Conservation (phyloP, 2,888 invertebrate species). For the Andrena hattorfiana region DNA sequence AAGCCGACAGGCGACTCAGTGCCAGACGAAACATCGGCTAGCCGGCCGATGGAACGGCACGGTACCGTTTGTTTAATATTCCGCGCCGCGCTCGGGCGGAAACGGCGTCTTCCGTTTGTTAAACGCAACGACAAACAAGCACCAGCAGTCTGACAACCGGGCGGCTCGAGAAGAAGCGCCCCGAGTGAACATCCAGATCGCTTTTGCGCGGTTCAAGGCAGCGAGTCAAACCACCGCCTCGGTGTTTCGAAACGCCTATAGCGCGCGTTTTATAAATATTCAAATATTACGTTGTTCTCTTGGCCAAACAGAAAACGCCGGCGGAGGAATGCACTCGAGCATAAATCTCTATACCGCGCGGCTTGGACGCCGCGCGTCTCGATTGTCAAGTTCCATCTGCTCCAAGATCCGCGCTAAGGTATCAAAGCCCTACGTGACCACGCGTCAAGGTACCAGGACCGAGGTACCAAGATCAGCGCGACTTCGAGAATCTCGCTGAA, state of each 20-base stretch:
- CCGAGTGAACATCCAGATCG: not conserved
- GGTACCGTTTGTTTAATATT: slow-evolving; percentile 55
- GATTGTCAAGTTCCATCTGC: no score
- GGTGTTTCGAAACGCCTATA: not conserved
- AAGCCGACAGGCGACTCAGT: slow-evolving; percentile 17
- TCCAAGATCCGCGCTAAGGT: no score
- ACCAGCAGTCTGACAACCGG: not conserved
- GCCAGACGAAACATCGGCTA: slow-evolving; percentile 9
- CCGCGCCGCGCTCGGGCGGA: slow-evolving; percentile 23
- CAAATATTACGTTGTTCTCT: not conserved
- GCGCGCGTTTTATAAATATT: not conserved
- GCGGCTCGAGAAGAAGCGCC: not conserved
- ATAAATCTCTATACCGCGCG: not conserved
- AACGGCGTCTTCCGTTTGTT: slow-evolving; percentile 46
- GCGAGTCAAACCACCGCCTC: not conserved
- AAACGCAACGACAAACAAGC: slow-evolving; percentile 28
- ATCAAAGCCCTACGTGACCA: no score
- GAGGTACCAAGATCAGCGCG: no score
- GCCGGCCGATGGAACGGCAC: slow-evolving; percentile 18
- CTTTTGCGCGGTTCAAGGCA: no score
- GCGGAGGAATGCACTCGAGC: not conserved
- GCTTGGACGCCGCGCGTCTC: no score
- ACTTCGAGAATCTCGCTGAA: no score
- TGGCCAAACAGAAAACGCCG: not conserved
- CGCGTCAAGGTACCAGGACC: no score